Evolutionary conservation across 2,113 vertebrate species (phyloP).

Genomic region (Lepisosteus osseus): DNA sequence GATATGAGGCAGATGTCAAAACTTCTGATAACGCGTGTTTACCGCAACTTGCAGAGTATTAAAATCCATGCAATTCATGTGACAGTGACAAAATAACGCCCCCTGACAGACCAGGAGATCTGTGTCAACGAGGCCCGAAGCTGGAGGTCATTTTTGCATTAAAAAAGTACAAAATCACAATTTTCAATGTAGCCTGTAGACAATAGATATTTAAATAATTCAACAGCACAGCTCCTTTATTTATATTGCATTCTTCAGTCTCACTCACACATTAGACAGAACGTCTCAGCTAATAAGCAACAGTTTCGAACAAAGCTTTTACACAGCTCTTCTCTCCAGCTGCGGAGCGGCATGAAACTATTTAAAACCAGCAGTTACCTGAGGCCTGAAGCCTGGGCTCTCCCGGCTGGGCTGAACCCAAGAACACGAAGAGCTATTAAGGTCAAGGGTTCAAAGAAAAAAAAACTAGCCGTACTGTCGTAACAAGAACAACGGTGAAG

Average conservation of each 20-base stretch:
- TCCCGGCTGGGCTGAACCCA: constrained; percentile 1
- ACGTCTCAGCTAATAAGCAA: neutral
- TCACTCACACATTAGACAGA: constrained; percentile 33
- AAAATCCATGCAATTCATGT: constrained; percentile 41
- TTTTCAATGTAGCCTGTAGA: too few relatives aligned
- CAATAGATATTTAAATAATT: too few relatives aligned
- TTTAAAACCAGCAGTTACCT: neutral
- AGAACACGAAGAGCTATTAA: neutral
- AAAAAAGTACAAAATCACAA: too few relatives aligned
- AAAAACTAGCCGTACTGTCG: neutral
- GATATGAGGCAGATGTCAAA: constrained; percentile 59
- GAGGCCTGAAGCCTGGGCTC: neutral
- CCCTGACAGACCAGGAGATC: too few relatives aligned
- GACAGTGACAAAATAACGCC: too few relatives aligned
- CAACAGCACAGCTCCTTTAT: too few relatives aligned
- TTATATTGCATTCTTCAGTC: constrained; percentile 15
- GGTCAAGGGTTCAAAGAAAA: constrained; percentile 10
- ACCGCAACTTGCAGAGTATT: neutral
- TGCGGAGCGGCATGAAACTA: too few relatives aligned
- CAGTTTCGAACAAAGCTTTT: too few relatives aligned
- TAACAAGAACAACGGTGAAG: constrained; percentile 11
- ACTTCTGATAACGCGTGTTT: constrained; percentile 31
- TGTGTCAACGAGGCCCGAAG: too few relatives aligned
- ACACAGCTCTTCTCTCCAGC: too few relatives aligned
- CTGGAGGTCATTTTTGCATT: too few relatives aligned